Conservation (phyloP, 1,140 invertebrate genomes). For the Aphis craccivora region DNA sequence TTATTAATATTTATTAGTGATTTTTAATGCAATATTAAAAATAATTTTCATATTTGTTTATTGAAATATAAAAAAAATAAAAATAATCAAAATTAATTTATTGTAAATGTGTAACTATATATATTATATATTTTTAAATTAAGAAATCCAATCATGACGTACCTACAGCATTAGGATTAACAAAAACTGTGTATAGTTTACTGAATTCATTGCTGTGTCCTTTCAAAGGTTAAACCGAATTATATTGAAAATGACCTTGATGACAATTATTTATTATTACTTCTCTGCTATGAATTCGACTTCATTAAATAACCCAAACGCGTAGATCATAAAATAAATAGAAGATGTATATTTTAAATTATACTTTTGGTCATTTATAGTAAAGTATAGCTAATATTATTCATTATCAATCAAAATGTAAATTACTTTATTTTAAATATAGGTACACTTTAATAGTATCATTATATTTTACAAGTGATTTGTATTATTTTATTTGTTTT, state of each 20-base stretch:
- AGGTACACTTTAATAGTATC: neutral
- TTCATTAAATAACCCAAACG: neutral
- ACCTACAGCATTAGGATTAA: neutral
- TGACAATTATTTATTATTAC: constrained; percentile 45
- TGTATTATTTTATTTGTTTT: neutral
- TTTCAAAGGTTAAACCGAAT: constrained; percentile 53
- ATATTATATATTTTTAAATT: neutral
- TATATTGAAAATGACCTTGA: constrained; percentile 26
- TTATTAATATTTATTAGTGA: neutral
- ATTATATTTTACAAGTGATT: neutral
- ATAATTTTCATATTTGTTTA: neutral
- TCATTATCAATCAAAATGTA: neutral
- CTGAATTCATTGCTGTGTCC: constrained; percentile 31
- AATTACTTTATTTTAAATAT: neutral
- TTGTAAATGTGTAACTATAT: constrained; percentile 1
- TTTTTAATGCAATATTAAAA: neutral
- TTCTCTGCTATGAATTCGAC: neutral
- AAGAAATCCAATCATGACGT: neutral
- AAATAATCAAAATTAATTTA: neutral
- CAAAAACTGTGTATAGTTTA: neutral
- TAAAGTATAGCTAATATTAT: neutral
- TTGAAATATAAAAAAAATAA: neutral
- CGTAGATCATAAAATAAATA: neutral
- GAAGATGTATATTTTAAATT: neutral
- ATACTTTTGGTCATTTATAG: neutral